These are phyloP conservation scores for Eolophus roseicapilla DNA, from an alignment of 2,113 vertebrate species.

Conservation along the genomic window DNA sequence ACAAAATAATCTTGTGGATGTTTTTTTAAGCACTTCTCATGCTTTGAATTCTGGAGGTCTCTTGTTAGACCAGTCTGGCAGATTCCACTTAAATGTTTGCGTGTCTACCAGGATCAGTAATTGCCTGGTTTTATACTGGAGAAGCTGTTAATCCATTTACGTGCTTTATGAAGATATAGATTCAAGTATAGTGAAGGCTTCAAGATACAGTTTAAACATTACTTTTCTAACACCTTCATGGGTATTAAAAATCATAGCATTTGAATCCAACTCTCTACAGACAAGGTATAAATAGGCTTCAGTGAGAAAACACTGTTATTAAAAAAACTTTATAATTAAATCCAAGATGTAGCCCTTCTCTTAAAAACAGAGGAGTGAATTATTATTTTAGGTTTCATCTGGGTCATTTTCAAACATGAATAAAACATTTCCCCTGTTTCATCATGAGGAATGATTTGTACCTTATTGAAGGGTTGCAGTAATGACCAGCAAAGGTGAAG, in stretches of 20 bases:
- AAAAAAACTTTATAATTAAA: not conserved
- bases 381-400: slow-evolving; percentile 35
- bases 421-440: slow-evolving; percentile 57
- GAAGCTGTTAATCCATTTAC: not conserved
- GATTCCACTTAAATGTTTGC: not conserved
- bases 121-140: not conserved
- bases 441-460: too few relatives aligned
- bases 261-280: not conserved
- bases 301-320: not conserved
- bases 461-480: slow-evolving; percentile 4
- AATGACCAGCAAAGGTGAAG: slow-evolving; percentile 45
- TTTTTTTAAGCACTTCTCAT: not conserved
- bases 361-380: slow-evolving; percentile 13
- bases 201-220: not conserved
- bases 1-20: not conserved
- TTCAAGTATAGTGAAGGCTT: not conserved
- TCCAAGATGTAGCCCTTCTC: not conserved
- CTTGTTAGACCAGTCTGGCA: not conserved
- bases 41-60: not conserved
- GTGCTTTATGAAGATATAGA: not conserved
- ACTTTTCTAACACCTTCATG: not conserved
- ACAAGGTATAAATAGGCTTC: not conserved
- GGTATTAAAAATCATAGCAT: not conserved
- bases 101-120: not conserved
- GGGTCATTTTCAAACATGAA: slow-evolving; percentile 48